Evolutionary conservation across 2,113 vertebrate species (phyloP).

Genomic region (Paedocypris sp.): DNA sequence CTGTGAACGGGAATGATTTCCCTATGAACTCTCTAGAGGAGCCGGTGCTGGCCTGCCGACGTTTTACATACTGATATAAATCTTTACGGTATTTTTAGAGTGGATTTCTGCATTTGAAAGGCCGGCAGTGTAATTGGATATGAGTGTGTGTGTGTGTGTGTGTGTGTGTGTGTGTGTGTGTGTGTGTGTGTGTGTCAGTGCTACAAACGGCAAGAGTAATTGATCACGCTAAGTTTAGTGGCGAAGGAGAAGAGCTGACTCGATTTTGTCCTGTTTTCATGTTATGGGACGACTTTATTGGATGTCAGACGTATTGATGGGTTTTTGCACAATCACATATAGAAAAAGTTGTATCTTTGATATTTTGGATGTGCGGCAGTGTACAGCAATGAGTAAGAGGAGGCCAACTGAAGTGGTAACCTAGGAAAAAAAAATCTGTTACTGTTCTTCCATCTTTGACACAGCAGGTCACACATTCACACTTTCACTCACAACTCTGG

Average conservation of each 20-base stretch:
- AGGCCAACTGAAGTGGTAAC: too few relatives aligned
- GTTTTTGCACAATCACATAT: too few relatives aligned
- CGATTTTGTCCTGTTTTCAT: not conserved
- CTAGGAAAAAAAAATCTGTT: too few relatives aligned
- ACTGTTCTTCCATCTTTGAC: too few relatives aligned
- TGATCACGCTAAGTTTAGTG: slow-evolving; percentile 8
- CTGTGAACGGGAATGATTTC: slow-evolving; percentile 13
- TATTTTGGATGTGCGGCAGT: too few relatives aligned
- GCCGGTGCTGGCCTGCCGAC: too few relatives aligned
- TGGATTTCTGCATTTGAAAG: slow-evolving; percentile 33
- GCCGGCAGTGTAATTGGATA: slow-evolving; percentile 18
- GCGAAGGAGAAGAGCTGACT: slow-evolving; percentile 5
- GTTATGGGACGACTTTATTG: slow-evolving; percentile 2
- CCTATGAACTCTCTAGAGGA: slow-evolving; percentile 14
- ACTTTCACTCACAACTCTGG: too few relatives aligned
- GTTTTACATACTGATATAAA: not conserved
- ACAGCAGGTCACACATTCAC: too few relatives aligned
- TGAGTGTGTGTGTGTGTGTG: not conserved
- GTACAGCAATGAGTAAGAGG: too few relatives aligned
- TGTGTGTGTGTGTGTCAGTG: not conserved
- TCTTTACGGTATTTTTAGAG: slow-evolving; percentile 19
- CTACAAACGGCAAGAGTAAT: not conserved
- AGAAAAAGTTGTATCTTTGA: too few relatives aligned
- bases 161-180: not conserved
- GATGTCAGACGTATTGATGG: too few relatives aligned